Percentiles rank a stretch among this genome's conserved stretches.
phyloP scores from a whole-genome alignment of 2,888 invertebrate genomes.

The Tetragnatha montana region DNA sequence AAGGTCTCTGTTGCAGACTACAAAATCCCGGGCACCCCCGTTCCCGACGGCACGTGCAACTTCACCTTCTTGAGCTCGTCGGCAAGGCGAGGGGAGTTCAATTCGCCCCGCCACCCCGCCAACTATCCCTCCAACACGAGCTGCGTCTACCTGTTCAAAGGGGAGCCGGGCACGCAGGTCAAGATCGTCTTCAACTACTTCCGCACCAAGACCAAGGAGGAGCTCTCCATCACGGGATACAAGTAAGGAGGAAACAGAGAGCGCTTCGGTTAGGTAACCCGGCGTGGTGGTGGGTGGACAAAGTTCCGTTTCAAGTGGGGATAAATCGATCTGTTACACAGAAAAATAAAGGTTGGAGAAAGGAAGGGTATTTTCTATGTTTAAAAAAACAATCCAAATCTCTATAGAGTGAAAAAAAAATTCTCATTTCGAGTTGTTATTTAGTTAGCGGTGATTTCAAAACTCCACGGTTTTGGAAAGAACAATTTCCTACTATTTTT shows the following conservation, averaged over 20 bases:
- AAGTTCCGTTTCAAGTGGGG: too few relatives aligned
- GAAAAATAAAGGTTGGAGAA: too few relatives aligned
- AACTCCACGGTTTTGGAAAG: too few relatives aligned
- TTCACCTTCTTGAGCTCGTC: constrained; percentile 93
- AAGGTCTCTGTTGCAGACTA: constrained; percentile 64
- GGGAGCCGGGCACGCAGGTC: constrained; percentile 81
- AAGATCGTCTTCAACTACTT: constrained; percentile 80
- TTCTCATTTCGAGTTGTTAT: too few relatives aligned
- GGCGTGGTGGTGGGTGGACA: too few relatives aligned
- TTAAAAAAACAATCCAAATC: too few relatives aligned
- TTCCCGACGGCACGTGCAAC: constrained; percentile 90
- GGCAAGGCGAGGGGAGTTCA: constrained; percentile 91
- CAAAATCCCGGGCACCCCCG: constrained; percentile 81
- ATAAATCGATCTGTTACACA: too few relatives aligned
- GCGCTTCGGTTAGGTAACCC: too few relatives aligned
- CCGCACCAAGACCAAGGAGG: constrained; percentile 61
- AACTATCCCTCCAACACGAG: constrained; percentile 96
- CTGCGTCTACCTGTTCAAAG: constrained; percentile 93
- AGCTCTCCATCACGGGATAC: constrained; percentile 55
- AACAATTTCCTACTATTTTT: too few relatives aligned
- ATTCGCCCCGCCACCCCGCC: constrained; percentile 96
- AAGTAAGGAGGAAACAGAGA: constrained; percentile 47
- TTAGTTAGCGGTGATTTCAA: too few relatives aligned
- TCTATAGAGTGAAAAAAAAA: too few relatives aligned
- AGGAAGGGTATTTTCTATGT: too few relatives aligned